Conservation (phyloP, 2,888 invertebrate genomes). For the Platycheirus albimanus region DNA sequence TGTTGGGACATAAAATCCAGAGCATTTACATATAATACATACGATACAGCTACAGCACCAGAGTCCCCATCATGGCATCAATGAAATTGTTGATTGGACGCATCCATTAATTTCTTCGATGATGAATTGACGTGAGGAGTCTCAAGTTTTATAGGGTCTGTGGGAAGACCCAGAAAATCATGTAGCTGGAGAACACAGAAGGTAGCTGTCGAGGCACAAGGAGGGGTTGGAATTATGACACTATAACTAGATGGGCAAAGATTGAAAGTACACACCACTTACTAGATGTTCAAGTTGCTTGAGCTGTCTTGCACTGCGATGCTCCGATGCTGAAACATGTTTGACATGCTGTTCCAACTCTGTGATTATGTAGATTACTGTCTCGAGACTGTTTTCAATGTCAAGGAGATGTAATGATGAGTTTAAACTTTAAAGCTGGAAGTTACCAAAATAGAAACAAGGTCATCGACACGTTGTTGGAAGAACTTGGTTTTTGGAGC, state of each 20-base stretch:
- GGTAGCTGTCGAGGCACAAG: constrained; percentile 17
- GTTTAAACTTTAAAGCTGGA: neutral
- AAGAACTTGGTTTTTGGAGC: too few relatives aligned
- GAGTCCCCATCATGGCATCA: constrained; percentile 50
- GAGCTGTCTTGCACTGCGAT: constrained; percentile 34
- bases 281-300: constrained; percentile 52
- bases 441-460: neutral
- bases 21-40: constrained; percentile 28
- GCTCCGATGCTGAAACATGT: constrained; percentile 39
- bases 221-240: constrained; percentile 50
- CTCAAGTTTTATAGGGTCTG: constrained; percentile 16
- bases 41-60: neutral
- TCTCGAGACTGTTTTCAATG: neutral
- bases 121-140: constrained; percentile 55
- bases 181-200: constrained; percentile 12
- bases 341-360: constrained; percentile 50
- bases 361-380: constrained; percentile 63
- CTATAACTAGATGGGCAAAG: constrained; percentile 39
- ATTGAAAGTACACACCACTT: constrained; percentile 25
- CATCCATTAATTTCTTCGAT: constrained; percentile 66
- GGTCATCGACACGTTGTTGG: too few relatives aligned
- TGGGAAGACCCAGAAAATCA: too few relatives aligned
- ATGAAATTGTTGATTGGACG: constrained; percentile 67
- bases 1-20: constrained; percentile 44
- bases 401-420: constrained; percentile 14